These are phyloP conservation scores for Ptychochromis oligacanthus DNA, from an alignment of 2,113 vertebrate genomes.

Conservation along the genomic window DNA sequence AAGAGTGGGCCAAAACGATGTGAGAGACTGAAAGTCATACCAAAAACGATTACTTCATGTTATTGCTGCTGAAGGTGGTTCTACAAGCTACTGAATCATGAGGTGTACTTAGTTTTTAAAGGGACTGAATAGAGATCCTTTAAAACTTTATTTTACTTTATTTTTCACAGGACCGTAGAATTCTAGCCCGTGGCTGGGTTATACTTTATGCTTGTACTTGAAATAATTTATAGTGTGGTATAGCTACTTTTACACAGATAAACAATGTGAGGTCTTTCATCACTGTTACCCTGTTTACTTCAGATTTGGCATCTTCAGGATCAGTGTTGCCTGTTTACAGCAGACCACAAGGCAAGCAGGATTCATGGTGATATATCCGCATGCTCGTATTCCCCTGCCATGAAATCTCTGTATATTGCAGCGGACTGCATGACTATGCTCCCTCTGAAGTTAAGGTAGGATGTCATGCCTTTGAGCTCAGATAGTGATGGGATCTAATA, in stretches of 20 bases:
- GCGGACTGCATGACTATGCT: slow-evolving; percentile 70
- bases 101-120: too few species aligned
- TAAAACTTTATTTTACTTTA: background rate
- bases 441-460: slow-evolving; percentile 76
- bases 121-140: too few species aligned
- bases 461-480: slow-evolving; percentile 14
- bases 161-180: background rate
- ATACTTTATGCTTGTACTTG: background rate
- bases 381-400: slow-evolving; percentile 67
- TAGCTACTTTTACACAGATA: background rate
- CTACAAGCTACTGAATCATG: background rate
- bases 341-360: slow-evolving; percentile 72
- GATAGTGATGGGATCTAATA: slow-evolving; percentile 7
- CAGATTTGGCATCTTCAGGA: slow-evolving; percentile 84
- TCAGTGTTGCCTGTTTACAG: slow-evolving; percentile 78
- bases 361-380: slow-evolving; percentile 72
- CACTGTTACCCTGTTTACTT: slow-evolving; percentile 6
- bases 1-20: background rate
- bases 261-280: background rate
- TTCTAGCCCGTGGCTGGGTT: too few species aligned
- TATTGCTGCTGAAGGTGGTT: background rate
- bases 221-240: background rate
- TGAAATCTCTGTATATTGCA: slow-evolving; percentile 75
- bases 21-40: background rate
- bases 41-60: background rate